These are phyloP conservation scores for Pseudonaja textilis DNA, from an alignment of 2,113 vertebrate species.

Conservation along the genomic window DNA sequence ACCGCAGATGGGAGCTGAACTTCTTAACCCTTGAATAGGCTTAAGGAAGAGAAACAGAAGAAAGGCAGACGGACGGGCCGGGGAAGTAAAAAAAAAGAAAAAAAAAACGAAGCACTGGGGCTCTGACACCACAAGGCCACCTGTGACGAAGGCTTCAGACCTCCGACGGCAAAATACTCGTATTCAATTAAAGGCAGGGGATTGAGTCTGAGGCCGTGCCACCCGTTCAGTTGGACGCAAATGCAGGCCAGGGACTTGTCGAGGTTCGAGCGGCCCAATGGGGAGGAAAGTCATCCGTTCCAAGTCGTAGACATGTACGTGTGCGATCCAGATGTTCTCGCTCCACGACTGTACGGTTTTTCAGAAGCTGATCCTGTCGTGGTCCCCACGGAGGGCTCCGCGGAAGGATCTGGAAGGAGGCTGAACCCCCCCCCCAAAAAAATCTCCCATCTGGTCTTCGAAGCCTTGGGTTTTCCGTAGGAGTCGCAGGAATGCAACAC, in stretches of 20 bases:
- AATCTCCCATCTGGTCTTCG: background rate
- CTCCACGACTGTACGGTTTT: background rate
- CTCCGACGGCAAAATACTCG: background rate
- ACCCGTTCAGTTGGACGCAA: background rate
- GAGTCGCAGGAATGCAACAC: background rate
- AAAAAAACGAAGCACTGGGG: background rate
- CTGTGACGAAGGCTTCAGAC: background rate
- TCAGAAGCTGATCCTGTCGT: background rate
- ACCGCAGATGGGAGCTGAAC: background rate
- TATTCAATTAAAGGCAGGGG: background rate
- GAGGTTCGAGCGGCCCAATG: background rate
- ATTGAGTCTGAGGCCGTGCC: background rate
- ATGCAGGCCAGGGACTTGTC: background rate
- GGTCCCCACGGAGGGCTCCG: background rate
- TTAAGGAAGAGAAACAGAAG: background rate
- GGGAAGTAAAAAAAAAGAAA: accelerated
- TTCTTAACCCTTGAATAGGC: constrained; percentile 6
- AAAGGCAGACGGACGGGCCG: background rate
- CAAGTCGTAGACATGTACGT: background rate
- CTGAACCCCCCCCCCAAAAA: background rate
- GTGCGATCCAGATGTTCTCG: background rate
- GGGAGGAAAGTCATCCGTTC: background rate
- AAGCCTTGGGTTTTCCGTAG: background rate
- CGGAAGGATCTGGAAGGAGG: background rate
- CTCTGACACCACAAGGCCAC: background rate